Evolutionary conservation across 2,113 vertebrate genomes (phyloP).

Genomic region (Serilophus lunatus): DNA sequence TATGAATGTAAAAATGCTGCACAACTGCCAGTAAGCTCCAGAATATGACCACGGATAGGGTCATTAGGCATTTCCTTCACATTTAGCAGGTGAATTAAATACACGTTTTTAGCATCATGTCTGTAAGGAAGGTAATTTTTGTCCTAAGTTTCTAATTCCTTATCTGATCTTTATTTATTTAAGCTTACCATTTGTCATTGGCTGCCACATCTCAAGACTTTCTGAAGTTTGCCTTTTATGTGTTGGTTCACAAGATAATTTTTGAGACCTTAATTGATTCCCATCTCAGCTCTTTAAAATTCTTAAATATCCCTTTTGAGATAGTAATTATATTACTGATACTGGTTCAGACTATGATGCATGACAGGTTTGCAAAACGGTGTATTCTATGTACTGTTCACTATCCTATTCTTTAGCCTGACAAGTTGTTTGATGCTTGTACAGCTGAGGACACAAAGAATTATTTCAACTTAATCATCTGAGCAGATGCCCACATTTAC

Average conservation of each 20-base stretch:
- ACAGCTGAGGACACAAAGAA: neutral
- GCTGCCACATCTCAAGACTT: neutral
- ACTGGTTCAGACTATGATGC: neutral
- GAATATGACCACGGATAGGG: neutral
- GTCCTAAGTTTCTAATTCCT: neutral
- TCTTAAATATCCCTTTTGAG: neutral
- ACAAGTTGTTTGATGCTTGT: neutral
- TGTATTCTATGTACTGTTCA: neutral
- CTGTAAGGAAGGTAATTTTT: neutral
- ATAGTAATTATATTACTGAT: neutral
- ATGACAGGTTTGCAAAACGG: neutral
- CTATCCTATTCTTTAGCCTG: neutral
- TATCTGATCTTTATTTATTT: neutral
- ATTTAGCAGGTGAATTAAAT: neutral
- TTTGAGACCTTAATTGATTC: neutral
- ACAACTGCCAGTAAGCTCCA: neutral
- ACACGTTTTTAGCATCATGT: neutral
- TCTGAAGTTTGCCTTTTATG: neutral
- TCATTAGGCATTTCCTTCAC: neutral
- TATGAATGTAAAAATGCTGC: neutral
- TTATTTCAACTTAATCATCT: neutral
- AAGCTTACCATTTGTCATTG: neutral
- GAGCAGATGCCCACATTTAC: neutral
- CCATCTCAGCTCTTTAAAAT: neutral
- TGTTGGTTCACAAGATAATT: neutral